Conservation (phyloP, 2,888 invertebrate species). For the Drosophila eohydei region DNA sequence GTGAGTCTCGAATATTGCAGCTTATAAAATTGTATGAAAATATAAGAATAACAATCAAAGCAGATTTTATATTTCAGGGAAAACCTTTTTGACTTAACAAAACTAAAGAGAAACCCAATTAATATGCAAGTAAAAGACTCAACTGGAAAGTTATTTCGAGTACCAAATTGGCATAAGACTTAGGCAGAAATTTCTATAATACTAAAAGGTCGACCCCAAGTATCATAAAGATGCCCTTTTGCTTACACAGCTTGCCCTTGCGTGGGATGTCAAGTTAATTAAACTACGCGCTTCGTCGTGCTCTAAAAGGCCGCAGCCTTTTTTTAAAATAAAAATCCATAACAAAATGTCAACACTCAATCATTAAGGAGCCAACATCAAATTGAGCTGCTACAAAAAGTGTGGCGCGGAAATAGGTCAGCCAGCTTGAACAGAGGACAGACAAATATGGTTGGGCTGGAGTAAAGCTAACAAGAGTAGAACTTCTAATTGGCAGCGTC, state of each 20-base stretch:
- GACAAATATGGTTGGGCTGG: constrained; percentile 10
- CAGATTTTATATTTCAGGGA: no score
- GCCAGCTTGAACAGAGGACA: background rate
- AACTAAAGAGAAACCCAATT: no score
- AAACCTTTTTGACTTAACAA: background rate
- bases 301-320: background rate
- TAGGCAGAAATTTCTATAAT: constrained; percentile 14
- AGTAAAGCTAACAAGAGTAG: constrained; percentile 11
- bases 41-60: background rate
- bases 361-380: constrained; percentile 46
- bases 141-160: constrained; percentile 30
- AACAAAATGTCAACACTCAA: constrained; percentile 61
- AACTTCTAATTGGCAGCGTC: constrained; percentile 56
- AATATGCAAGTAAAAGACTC: constrained; percentile 6
- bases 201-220: constrained; percentile 23
- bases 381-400: constrained; percentile 21
- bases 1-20: background rate
- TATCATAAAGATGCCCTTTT: constrained; percentile 17
- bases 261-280: constrained; percentile 60
- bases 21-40: background rate
- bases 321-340: constrained; percentile 30
- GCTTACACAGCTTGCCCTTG: constrained; percentile 15
- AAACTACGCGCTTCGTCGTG: constrained; percentile 43
- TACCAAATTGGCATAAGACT: constrained; percentile 28
- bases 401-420: constrained; percentile 43